Evolutionary conservation across 2,888 invertebrate genomes (phyloP), one percentile per base, ranked within the genome.

Genomic region (Serrognathus titanus): DNA sequence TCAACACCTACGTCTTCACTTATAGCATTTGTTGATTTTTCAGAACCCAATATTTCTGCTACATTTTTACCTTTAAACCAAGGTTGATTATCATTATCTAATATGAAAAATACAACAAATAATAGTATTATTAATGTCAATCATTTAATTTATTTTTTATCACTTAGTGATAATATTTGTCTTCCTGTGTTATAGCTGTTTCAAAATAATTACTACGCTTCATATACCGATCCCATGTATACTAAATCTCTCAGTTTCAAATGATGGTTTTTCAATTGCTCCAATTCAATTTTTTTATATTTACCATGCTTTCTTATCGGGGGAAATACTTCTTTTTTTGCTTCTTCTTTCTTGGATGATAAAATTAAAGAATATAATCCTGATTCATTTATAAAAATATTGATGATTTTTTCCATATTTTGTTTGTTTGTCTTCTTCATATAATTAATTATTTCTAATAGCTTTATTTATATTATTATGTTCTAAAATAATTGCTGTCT

Each of bases 21-120:
- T 45, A 45, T 45, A 45, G 45, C 45, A 3, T 45, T 13, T 45
- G 11, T 45, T 38, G 39, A 38, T 38, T 38, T 38, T 38, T 38
- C 10, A 38, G 1, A 38, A 38, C 39, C 39, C 39, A 38, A 38
- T 2, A 38, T 38, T 38, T 47, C 31, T 47, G 10, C 13, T 49
- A 37, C 7, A 37, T 37, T 9, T 36, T 36, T 48, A 48, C 39
- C 50, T 50, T 50, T 39, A 50, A 37, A 39, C 51, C 13, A 46
- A n/a, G n/a, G n/a, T n/a, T n/a, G n/a, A n/a, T n/a, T n/a, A n/a
- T n/a, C 39, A 38, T 38, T 38, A 38, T 38, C 39, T 38, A 38
- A 38, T 38, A 38, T 38, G 39, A 38, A 38, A 38, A 38, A 16
- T 16, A 16, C 16, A 2, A 38, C 39, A 38, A 38, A 2, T 38